A percentile compares a stretch with the other conserved stretches of the same genome.
These are phyloP conservation scores for Naso thynnoides DNA, from an alignment of 2,797 vertebrate genomes.

Conservation along the genomic window DNA sequence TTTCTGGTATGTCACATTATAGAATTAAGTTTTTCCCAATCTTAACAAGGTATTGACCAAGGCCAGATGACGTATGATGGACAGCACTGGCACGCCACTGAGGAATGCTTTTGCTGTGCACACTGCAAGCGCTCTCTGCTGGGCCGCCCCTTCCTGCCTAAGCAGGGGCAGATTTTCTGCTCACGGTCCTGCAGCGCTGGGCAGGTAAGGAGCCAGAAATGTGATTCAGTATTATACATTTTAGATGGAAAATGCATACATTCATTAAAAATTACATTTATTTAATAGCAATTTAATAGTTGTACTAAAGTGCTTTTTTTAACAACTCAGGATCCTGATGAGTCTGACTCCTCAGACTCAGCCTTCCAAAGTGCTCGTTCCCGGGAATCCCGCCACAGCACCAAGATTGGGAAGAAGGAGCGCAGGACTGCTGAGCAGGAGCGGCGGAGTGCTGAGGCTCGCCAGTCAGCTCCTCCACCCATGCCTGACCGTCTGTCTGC, in stretches of 20 bases:
- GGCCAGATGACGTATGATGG: constrained; percentile 99
- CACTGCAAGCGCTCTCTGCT: constrained; percentile 96
- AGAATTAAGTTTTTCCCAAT: constrained; percentile 5
- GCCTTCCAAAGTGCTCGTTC: constrained; percentile 97
- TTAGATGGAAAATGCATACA: neutral
- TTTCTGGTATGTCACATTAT: neutral
- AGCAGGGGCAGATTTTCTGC: constrained; percentile 98
- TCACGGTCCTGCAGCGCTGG: constrained; percentile 95
- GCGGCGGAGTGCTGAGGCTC: constrained; percentile 80
- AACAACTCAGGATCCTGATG: constrained; percentile 87
- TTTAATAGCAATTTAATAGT: neutral
- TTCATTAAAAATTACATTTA: neutral
- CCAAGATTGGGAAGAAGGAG: constrained; percentile 94
- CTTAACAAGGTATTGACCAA: constrained; percentile 92
- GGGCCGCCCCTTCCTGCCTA: constrained; percentile 96
- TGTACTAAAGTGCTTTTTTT: constrained; percentile 12
- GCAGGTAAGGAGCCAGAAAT: constrained; percentile 74
- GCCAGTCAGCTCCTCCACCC: constrained; percentile 87
- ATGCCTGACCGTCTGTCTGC: constrained; percentile 90
- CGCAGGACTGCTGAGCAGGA: constrained; percentile 83
- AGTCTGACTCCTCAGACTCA: constrained; percentile 96
- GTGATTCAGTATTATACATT: neutral
- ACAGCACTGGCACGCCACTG: constrained; percentile 98
- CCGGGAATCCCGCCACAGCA: constrained; percentile 94
- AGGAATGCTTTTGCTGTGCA: constrained; percentile 97